A percentile compares a stretch with the other conserved stretches of the same genome.
Evolutionary conservation across 2,113 vertebrate genomes (phyloP).

Genomic region (Alaudala cheleensis): DNA sequence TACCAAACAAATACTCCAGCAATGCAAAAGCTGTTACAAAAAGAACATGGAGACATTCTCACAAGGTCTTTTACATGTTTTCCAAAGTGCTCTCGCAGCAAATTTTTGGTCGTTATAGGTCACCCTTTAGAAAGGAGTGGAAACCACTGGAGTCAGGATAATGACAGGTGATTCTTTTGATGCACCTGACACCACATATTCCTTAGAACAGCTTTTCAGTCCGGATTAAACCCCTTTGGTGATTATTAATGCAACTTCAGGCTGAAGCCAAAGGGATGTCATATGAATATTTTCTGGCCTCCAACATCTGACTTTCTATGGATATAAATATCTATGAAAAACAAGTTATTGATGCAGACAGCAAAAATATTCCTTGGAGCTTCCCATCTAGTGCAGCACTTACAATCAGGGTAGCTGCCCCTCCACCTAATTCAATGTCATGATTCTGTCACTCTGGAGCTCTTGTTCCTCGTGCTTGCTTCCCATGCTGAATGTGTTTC

Average conservation of each 20-base stretch:
- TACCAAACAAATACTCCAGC: neutral
- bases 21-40: neutral
- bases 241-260: neutral
- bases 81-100: neutral
- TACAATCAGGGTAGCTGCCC: neutral
- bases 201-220: neutral
- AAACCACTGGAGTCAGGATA: neutral
- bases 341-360: neutral
- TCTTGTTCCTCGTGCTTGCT: neutral
- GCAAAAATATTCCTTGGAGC: neutral
- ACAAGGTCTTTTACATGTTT: neutral
- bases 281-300: neutral
- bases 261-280: neutral
- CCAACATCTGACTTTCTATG: neutral
- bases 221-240: neutral
- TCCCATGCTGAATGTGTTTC: neutral
- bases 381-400: neutral
- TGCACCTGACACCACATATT: neutral
- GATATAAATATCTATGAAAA: neutral
- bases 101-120: neutral
- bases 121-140: neutral
- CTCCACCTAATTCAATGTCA: neutral
- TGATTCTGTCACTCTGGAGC: neutral
- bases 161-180: neutral
- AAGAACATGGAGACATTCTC: neutral